Base-by-base conservation (phyloP, 2,888 invertebrate species). In the Tiliacea aurago region DNA sequence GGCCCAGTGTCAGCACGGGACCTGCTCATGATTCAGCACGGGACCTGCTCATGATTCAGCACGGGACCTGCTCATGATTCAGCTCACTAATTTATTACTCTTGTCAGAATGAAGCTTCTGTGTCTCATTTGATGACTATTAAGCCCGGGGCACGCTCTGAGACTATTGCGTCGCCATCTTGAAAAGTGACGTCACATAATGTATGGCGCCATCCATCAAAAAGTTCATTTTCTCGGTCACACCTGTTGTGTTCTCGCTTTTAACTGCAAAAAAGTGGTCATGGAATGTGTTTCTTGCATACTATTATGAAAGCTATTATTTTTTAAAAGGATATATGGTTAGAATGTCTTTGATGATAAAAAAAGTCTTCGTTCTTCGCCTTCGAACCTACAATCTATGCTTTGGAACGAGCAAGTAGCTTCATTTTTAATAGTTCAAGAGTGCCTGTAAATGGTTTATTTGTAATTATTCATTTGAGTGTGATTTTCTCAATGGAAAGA, bases 191-290 rank as follows among this genome's bases (percentile, higher is more conserved):
- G 73, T 81, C 88, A 76, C 83, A 69, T 86, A 80, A 87, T 89
- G 88, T 89, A 88, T 86, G 79, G 62, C 68, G 77, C 81, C 76
- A 86, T 87, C 81, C 81, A 88, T 88, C 87, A 84, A 68, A 74
- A 55, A 45, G 67, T 70, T 73, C 64, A 72, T 70, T 62, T 80
- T 76, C 67, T 81, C 73, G 82, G 81, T 76, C 62, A 63, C 81
- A 84, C 78, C 81, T 77, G 81, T 84, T 55, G 61, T 66, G 33
- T 58, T 56, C 23, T 53, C n/a, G 73, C 28, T 43, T 71, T 65
- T 58, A 56, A 73, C 61, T 59, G 68, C 65, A 79, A 49, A 73
- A 58, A 65, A 13, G 49, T 62, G 65, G 49, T 45, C 56, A 68
- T 11, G 43, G 51, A 74, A 79, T 64, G 6, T 65, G 43, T 47